Percentiles rank a stretch among this genome's conserved stretches.
Conservation (phyloP, 2,797 vertebrate species). For the Pangasius macronema region DNA sequence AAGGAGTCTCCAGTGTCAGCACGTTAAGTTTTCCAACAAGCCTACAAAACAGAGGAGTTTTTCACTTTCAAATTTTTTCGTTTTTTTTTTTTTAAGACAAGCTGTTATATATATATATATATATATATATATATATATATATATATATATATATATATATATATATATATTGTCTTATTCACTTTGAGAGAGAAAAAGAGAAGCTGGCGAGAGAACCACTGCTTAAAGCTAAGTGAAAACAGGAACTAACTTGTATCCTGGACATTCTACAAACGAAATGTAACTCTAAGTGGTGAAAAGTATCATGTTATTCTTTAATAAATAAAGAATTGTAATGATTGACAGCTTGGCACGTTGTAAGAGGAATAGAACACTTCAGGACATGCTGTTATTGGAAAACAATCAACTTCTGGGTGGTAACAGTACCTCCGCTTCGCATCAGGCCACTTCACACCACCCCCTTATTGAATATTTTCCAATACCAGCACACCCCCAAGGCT, state of each 20-base stretch:
- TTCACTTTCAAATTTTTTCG: no score
- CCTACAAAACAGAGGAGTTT: neutral
- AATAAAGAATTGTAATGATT: neutral
- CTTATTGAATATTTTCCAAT: neutral
- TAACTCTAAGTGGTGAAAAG: neutral
- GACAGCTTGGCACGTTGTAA: neutral
- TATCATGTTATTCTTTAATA: neutral
- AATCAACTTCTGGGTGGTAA: neutral
- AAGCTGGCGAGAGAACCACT: neutral
- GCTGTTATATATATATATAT: no score
- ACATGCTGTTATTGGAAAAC: neutral
- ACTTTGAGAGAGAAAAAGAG: neutral
- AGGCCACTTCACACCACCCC: neutral
- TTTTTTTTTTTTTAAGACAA: no score
- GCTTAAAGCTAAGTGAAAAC: neutral
- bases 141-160: no score
- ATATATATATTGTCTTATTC: neutral
- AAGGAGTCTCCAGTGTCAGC: neutral
- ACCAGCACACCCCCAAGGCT: neutral
- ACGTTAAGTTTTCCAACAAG: neutral
- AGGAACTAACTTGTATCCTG: neutral
- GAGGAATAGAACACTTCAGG: neutral
- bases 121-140: no score
- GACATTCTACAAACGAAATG: neutral
- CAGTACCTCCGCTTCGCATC: no score